Conservation (phyloP, 2,797 vertebrate genomes). For the Myripristis jacobus region DNA sequence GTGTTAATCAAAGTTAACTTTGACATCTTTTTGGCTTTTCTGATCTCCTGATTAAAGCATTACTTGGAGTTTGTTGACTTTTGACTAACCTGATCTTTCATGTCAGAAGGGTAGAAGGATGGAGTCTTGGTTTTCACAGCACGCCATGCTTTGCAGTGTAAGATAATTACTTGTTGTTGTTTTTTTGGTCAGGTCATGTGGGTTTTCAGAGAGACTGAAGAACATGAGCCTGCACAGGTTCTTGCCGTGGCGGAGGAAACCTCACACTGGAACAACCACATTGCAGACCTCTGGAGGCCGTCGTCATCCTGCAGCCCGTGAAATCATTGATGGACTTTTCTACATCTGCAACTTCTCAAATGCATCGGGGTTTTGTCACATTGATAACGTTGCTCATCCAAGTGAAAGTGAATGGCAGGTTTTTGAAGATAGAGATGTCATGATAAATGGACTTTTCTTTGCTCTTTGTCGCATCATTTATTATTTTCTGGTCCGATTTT, state of each 20-base stretch:
- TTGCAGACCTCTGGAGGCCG: conserved; percentile 14
- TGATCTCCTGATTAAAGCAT: background rate
- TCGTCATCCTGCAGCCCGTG: conserved; percentile 46
- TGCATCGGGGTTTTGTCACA: conserved; percentile 25
- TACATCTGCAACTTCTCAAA: conserved; percentile 27
- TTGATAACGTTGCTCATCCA: conserved; percentile 30
- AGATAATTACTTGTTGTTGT: conserved; percentile 8
- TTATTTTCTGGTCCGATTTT: conserved; percentile 26
- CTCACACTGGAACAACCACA: conserved; percentile 8
- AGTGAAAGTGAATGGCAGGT: conserved; percentile 23
- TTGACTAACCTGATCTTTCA: background rate
- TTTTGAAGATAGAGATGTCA: conserved; percentile 12
- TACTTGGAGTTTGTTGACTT: background rate
- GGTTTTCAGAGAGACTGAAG: conserved; percentile 35
- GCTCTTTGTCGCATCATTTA: conserved; percentile 12
- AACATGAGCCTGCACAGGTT: background rate
- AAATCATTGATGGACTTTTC: conserved; percentile 36
- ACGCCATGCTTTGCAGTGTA: background rate
- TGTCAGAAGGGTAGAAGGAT: too few relatives aligned
- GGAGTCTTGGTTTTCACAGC: too few relatives aligned
- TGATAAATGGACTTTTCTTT: conserved; percentile 28
- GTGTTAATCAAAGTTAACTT: too few relatives aligned
- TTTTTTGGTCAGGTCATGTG: conserved; percentile 36
- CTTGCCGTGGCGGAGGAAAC: conserved; percentile 23
- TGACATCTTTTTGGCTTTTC: background rate